These are phyloP conservation scores for Tachycineta bicolor DNA, from an alignment of 2,113 vertebrate genomes.

Conservation along the genomic window DNA sequence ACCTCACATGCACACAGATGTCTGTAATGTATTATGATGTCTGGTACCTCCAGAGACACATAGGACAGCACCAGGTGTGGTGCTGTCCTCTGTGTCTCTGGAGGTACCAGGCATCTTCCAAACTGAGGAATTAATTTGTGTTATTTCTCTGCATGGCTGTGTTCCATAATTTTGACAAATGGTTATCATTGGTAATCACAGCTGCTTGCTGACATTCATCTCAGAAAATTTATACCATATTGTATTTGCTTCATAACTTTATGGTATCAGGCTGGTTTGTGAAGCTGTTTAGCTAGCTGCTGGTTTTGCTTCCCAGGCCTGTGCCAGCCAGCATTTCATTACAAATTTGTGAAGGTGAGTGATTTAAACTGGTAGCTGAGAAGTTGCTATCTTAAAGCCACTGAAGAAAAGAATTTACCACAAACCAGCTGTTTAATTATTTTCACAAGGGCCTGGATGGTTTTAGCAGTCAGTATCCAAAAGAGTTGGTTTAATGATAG, in stretches of 20 bases:
- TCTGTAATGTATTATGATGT: neutral
- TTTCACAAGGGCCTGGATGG: neutral
- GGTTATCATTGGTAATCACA: neutral
- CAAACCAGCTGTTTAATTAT: neutral
- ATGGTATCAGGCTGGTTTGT: neutral
- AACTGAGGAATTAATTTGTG: neutral
- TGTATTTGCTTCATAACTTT: neutral
- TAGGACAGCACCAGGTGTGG: neutral
- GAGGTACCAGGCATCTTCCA: neutral
- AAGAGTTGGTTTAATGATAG: neutral
- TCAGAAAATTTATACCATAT: neutral
- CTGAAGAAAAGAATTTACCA: neutral
- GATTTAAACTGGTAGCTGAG: neutral
- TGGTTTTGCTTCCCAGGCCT: neutral
- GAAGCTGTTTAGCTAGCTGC: neutral
- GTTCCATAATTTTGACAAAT: neutral
- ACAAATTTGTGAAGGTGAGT: neutral
- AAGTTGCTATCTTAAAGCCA: neutral
- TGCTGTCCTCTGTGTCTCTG: neutral
- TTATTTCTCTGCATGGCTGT: neutral
- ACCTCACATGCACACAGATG: too few relatives aligned
- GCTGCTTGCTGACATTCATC: neutral
- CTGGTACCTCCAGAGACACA: neutral
- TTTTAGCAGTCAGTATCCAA: neutral
- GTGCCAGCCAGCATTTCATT: neutral